Conservation (phyloP, 92 coral and sea anemone species). For the Anthopleura xanthogrammica region DNA sequence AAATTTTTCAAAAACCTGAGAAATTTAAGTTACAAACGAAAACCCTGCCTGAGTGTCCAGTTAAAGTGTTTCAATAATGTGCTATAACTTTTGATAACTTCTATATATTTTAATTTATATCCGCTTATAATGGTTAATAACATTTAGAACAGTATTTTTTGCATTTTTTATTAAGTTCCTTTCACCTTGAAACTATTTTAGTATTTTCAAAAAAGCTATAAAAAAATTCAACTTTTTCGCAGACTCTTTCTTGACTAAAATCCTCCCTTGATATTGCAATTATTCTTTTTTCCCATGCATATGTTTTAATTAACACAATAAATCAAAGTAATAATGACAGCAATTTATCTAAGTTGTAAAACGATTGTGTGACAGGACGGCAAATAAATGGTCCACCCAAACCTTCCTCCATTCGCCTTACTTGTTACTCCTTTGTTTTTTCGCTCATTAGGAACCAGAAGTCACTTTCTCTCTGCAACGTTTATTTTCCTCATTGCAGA, state of each 20-base stretch:
- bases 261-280: neutral
- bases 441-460: neutral
- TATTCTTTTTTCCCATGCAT: constrained; percentile 6
- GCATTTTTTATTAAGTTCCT: neutral
- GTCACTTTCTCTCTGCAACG: neutral
- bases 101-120: neutral
- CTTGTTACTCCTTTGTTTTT: neutral
- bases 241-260: neutral
- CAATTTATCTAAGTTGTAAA: neutral
- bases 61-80: neutral
- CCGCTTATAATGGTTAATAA: neutral
- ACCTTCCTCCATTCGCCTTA: neutral
- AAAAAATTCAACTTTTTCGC: neutral
- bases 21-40: neutral
- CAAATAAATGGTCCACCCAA: neutral
- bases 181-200: neutral
- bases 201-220: neutral
- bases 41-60: neutral
- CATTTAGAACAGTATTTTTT: neutral
- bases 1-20: neutral
- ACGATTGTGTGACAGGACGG: neutral
- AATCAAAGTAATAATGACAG: constrained; percentile 8
- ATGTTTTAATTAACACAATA: neutral
- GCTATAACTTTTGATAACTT: neutral
- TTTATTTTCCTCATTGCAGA: neutral